A percentile compares a stretch with the other conserved stretches of the same genome.
phyloP scores from a whole-genome alignment of 1,140 invertebrate genomes.

The Ditylenchus dipsaci region DNA sequence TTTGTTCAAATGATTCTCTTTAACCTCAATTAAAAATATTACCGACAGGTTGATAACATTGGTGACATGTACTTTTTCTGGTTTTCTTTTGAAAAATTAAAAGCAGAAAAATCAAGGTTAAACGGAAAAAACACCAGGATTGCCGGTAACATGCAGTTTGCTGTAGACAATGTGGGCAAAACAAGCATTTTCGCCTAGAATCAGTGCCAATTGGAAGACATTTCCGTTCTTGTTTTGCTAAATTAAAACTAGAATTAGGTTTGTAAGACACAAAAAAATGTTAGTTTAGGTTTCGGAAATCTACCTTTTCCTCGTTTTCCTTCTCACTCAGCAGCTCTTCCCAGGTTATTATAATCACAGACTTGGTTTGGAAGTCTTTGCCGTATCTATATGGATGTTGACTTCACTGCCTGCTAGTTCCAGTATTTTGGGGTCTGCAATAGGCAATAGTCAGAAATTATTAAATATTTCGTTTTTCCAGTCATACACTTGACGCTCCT shows the following conservation, averaged over 20 bases:
- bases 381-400: constrained; percentile 51
- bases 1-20: no score
- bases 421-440: constrained; percentile 36
- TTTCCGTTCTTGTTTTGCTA: constrained; percentile 24
- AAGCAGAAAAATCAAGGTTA: no score
- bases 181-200: constrained; percentile 40
- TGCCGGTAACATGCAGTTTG: constrained; percentile 11
- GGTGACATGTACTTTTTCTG: no score
- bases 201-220: constrained; percentile 45
- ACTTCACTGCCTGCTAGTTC: constrained; percentile 45
- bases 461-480: no score
- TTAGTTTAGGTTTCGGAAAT: no score
- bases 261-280: constrained; percentile 14
- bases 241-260: background rate
- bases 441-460: background rate
- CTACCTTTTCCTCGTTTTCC: constrained; percentile 25
- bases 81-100: no score
- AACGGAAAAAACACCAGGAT: no score
- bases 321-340: constrained; percentile 17
- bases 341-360: constrained; percentile 47
- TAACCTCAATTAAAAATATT: no score
- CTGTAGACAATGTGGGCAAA: constrained; percentile 51
- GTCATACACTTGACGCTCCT: no score
- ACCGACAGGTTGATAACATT: no score
- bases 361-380: constrained; percentile 38